These are phyloP conservation scores for Ciconia stormi DNA, from an alignment of 2,113 vertebrate species.

Conservation along the genomic window DNA sequence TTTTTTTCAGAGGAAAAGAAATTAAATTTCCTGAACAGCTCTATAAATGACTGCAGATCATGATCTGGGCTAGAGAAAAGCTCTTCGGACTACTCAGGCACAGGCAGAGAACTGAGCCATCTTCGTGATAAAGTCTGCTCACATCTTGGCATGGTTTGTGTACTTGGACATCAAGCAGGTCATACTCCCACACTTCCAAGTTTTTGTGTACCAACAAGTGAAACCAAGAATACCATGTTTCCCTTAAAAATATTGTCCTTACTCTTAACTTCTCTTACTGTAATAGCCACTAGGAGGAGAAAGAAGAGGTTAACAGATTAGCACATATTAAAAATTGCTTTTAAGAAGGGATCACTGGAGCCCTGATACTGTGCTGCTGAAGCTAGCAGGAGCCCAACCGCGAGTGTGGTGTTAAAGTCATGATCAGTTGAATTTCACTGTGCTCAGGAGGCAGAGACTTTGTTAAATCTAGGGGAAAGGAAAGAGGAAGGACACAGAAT, in stretches of 20 bases:
- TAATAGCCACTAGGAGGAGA: neutral
- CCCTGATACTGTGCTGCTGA: neutral
- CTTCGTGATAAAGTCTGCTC: neutral
- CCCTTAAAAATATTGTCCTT: neutral
- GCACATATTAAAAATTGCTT: neutral
- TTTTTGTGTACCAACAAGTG: neutral
- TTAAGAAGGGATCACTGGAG: neutral
- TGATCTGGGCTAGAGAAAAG: neutral
- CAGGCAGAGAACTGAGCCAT: neutral
- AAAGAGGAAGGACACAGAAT: neutral
- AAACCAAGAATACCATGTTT: neutral
- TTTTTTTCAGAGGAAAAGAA: neutral
- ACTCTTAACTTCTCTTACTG: neutral
- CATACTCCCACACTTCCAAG: neutral
- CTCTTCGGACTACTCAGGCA: neutral
- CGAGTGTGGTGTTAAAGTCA: neutral
- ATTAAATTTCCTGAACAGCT: slow-evolving; percentile 20
- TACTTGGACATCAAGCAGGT: neutral
- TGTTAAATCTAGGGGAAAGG: neutral
- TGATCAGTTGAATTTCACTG: neutral
- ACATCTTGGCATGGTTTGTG: neutral
- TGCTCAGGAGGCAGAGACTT: neutral
- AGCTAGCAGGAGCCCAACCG: neutral
- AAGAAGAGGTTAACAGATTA: neutral
- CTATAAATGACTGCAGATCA: neutral